phyloP scores from a whole-genome alignment of 1,140 invertebrate species.

The Zaprionus inermis region DNA sequence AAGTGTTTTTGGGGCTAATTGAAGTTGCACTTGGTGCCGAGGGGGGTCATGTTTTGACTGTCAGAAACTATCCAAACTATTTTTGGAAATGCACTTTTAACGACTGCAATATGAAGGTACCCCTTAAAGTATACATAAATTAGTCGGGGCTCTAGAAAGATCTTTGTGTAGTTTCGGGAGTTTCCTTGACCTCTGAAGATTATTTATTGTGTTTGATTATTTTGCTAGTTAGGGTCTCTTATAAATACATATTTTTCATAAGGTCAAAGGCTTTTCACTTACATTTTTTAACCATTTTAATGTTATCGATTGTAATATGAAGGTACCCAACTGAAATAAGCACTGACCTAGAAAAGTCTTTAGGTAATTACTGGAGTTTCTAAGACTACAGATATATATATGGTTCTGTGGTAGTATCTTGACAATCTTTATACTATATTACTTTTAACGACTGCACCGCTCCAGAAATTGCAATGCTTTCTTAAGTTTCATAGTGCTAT shows the following conservation, averaged over 20 bases:
- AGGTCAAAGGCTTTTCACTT: too few species aligned
- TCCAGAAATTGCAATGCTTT: too few species aligned
- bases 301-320: too few species aligned
- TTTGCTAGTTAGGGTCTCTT: neutral
- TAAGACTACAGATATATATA: too few species aligned
- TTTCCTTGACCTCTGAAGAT: neutral
- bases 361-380: too few species aligned
- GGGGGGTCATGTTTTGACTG: slow-evolving; percentile 9
- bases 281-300: too few species aligned
- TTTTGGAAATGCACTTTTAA: slow-evolving; percentile 5
- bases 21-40: slow-evolving; percentile 48
- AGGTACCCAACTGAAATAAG: too few species aligned
- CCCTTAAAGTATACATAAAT: neutral
- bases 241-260: neutral
- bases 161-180: neutral
- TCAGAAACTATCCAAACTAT: neutral
- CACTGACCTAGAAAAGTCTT: too few species aligned
- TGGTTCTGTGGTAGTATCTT: too few species aligned
- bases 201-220: neutral
- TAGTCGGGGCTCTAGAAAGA: neutral
- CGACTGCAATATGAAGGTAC: neutral
- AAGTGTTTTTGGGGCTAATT: slow-evolving; percentile 77
- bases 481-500: too few species aligned
- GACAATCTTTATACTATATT: too few species aligned
- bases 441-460: too few species aligned